Evolutionary conservation across 2,888 invertebrate genomes (phyloP).

Genomic region (Pilophorus perplexus): DNA sequence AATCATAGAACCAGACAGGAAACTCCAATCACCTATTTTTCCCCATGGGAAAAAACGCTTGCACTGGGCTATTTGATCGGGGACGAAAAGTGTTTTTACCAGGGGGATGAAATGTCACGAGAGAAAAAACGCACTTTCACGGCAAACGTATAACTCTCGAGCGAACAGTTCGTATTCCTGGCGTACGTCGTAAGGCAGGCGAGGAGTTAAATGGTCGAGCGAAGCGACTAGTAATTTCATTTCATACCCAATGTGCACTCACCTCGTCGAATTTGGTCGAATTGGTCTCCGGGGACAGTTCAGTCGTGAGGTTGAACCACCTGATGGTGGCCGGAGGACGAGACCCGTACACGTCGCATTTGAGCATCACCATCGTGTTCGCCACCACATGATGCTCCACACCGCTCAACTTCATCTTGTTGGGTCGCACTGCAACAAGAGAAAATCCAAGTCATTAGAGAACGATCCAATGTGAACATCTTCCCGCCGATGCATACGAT

Average conservation of each 20-base stretch:
- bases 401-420: slow-evolving; percentile 71
- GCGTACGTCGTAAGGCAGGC: not conserved
- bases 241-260: not conserved
- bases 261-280: slow-evolving; percentile 34
- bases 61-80: no score
- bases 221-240: not conserved
- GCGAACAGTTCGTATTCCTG: no score
- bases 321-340: slow-evolving; percentile 78
- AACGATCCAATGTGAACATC: no score
- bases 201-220: not conserved
- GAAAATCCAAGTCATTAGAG: not conserved
- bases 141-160: no score
- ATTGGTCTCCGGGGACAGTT: slow-evolving; percentile 22
- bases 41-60: no score
- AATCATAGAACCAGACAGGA: no score
- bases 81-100: no score
- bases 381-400: slow-evolving; percentile 76
- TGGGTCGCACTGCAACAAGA: slow-evolving; percentile 70
- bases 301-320: slow-evolving; percentile 76
- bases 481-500: no score
- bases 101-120: no score
- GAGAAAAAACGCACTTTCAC: no score
- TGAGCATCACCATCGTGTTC: slow-evolving; percentile 73
- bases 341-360: slow-evolving; percentile 76
- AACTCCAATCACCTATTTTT: no score